These are phyloP conservation scores for Uromys caudimaculatus DNA, from an alignment of 2,797 vertebrate species.

Conservation along the genomic window DNA sequence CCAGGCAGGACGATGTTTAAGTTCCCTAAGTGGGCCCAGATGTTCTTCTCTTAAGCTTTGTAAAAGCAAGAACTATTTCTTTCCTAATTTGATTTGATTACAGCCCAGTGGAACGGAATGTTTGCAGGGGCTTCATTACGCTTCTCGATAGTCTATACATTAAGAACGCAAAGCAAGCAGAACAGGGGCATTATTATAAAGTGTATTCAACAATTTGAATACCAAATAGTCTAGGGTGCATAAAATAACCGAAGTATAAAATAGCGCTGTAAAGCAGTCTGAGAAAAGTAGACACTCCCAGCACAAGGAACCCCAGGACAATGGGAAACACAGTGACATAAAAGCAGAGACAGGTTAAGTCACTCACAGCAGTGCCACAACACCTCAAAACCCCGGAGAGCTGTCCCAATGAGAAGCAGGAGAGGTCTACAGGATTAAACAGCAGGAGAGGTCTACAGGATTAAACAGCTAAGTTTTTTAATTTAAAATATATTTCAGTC, in stretches of 20 bases:
- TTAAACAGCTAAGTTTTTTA: background rate
- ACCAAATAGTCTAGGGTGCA: background rate
- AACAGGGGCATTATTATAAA: conserved; percentile 52
- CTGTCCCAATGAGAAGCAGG: background rate
- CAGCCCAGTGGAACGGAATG: background rate
- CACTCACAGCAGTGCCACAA: background rate
- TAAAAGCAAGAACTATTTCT: conserved; percentile 52
- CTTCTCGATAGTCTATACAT: conserved; percentile 57
- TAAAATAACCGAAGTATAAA: conserved; percentile 34
- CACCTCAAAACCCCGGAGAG: background rate
- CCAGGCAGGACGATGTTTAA: conserved; percentile 13
- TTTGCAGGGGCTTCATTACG: conserved; percentile 31
- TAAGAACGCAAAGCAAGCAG: conserved; percentile 58
- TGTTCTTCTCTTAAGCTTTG: conserved; percentile 47
- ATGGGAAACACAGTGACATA: background rate
- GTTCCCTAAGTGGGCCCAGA: conserved; percentile 41
- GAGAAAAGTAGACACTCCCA: background rate
- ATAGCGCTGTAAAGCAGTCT: background rate
- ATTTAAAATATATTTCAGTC: background rate
- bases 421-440: too few species aligned
- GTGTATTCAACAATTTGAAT: conserved; percentile 58
- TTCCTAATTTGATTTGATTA: conserved; percentile 62
- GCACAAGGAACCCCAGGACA: background rate
- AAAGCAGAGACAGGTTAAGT: background rate
- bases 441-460: background rate